Evolutionary conservation across 2,797 vertebrate species (phyloP).

Genomic region (Carcharodon carcharias): DNA sequence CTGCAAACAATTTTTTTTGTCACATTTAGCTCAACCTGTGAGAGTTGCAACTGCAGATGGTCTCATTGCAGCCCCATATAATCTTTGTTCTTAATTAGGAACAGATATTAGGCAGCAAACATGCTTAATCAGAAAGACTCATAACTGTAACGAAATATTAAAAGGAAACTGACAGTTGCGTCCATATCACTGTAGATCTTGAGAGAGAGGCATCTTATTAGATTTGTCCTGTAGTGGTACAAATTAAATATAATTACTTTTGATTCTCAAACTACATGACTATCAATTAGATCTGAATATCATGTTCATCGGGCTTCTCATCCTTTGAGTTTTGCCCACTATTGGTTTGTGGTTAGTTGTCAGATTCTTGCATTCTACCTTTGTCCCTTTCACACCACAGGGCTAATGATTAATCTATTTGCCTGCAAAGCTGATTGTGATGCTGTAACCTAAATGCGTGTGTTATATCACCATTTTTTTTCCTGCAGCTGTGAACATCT

Average conservation of each 20-base stretch:
- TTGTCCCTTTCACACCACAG: slow-evolving; percentile 45
- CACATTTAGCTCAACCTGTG: not conserved
- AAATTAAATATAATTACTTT: not conserved
- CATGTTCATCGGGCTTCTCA: not conserved
- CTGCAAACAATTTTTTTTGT: too few species aligned
- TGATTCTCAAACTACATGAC: not conserved
- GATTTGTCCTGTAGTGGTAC: not conserved
- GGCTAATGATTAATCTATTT: slow-evolving; percentile 50
- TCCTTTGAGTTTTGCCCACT: not conserved
- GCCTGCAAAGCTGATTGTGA: slow-evolving; percentile 46
- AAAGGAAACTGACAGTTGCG: not conserved
- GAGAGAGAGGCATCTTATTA: not conserved
- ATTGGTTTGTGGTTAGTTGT: not conserved
- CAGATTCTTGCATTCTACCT: slow-evolving; percentile 32
- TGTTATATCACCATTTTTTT: slow-evolving; percentile 47
- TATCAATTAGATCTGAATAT: not conserved
- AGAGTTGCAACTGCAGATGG: not conserved
- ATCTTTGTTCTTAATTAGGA: too few species aligned
- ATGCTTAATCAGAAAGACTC: not conserved
- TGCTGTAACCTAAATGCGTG: slow-evolving; percentile 45
- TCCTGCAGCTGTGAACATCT: slow-evolving; percentile 15
- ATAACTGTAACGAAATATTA: not conserved
- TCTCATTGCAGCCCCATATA: not conserved
- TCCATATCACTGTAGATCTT: not conserved
- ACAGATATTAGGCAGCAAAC: not conserved